phyloP scores from a whole-genome alignment of 2,888 invertebrate genomes.

The Laothoe populi region DNA sequence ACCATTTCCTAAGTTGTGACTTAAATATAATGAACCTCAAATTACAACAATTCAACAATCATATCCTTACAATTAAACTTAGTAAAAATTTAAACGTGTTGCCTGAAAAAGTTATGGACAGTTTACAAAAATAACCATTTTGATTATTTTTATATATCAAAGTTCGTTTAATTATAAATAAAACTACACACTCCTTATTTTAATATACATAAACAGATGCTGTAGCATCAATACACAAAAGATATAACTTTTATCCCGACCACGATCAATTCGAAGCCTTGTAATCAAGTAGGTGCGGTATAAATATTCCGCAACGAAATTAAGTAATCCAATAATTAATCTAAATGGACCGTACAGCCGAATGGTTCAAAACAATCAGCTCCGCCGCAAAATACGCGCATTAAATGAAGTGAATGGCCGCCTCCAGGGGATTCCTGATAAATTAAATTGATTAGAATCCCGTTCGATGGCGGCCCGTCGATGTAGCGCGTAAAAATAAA shows the following conservation, averaged over 20 bases:
- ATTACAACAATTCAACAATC: too few species aligned
- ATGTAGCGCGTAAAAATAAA: conserved; percentile 81
- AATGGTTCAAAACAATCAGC: conserved; percentile 85
- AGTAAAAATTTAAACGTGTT: too few species aligned
- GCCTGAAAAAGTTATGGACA: too few species aligned
- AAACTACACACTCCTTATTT: background rate
- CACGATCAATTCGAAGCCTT: background rate
- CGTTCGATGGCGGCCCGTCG: conserved; percentile 76
- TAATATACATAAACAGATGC: background rate
- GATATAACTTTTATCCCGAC: background rate
- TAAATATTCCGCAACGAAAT: conserved; percentile 76
- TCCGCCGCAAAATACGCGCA: conserved; percentile 84
- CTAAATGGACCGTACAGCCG: conserved; percentile 84
- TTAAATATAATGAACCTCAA: too few species aligned
- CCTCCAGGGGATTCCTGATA: conserved; percentile 83
- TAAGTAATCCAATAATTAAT: conserved; percentile 85
- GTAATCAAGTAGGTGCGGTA: conserved; percentile 28
- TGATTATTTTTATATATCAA: background rate
- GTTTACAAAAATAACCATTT: too few species aligned
- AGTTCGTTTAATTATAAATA: background rate
- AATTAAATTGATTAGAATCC: conserved; percentile 85
- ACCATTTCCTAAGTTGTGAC: too few species aligned
- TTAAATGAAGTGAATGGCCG: conserved; percentile 85
- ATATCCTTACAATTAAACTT: too few species aligned
- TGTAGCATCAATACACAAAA: background rate